Evolutionary conservation across 2,113 vertebrate species (phyloP).

Genomic region (Pteronura brasiliensis): DNA sequence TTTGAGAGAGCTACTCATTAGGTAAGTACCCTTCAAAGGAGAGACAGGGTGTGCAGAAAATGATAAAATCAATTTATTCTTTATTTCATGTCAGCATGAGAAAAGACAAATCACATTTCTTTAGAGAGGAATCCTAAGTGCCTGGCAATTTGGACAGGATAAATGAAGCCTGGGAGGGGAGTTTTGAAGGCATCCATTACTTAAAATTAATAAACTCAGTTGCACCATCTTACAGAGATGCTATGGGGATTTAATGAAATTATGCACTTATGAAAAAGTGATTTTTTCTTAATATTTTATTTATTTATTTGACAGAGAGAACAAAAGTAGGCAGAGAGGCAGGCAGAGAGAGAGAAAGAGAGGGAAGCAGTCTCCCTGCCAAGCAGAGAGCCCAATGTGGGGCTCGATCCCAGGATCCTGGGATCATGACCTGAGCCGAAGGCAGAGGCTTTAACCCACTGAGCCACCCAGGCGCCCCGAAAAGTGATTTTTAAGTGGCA

Average conservation of each 20-base stretch:
- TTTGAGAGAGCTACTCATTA: conserved; percentile 67
- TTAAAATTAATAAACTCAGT: conserved; percentile 74
- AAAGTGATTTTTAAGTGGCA: background rate
- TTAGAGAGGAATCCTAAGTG: conserved; percentile 52
- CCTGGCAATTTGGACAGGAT: conserved; percentile 57
- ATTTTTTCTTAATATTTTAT: no score
- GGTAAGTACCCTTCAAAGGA: conserved; percentile 66
- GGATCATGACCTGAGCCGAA: no score
- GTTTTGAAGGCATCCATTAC: conserved; percentile 56
- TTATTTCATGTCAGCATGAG: conserved; percentile 54
- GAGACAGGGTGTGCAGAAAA: conserved; percentile 42
- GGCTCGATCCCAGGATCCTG: no score
- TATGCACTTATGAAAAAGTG: background rate
- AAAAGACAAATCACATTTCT: conserved; percentile 70
- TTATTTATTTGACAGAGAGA: no score
- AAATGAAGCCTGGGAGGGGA: conserved; percentile 58
- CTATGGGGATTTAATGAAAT: conserved; percentile 20
- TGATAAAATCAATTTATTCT: conserved; percentile 65
- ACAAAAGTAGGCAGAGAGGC: no score
- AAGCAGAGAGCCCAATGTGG: no score
- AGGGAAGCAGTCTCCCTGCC: no score
- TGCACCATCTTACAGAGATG: conserved; percentile 63
- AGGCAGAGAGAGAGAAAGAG: no score
- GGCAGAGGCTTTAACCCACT: no score
- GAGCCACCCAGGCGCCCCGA: no score